These are phyloP conservation scores for Thymelicus sylvestris DNA, from an alignment of 2,888 invertebrate species.

Conservation along the genomic window DNA sequence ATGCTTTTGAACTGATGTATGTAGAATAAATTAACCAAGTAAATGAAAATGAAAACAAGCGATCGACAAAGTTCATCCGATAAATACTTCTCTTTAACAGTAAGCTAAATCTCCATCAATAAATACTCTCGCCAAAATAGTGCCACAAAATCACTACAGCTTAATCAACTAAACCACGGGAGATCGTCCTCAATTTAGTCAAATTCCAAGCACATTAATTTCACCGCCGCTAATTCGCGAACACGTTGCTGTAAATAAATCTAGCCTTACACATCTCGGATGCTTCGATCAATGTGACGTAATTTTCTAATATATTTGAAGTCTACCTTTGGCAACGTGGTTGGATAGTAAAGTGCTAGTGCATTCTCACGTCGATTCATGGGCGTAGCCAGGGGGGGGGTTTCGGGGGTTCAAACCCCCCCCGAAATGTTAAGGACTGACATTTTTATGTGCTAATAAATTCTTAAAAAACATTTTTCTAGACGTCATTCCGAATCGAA, in stretches of 20 bases:
- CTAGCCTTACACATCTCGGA: slow-evolving; percentile 23
- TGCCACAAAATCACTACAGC: slow-evolving; percentile 35
- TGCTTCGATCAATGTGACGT: slow-evolving; percentile 8
- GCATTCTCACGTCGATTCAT: too few species aligned
- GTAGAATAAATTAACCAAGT: too few species aligned
- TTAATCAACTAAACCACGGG: slow-evolving; percentile 35
- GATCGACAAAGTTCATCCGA: not conserved
- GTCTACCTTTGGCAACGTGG: too few species aligned
- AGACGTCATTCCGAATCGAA: too few species aligned
- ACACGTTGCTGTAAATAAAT: slow-evolving; percentile 34
- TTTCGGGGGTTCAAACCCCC: too few species aligned
- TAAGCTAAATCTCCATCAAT: slow-evolving; percentile 26
- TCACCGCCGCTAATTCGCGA: slow-evolving; percentile 35
- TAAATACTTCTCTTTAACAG: slow-evolving; percentile 14
- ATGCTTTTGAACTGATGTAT: too few species aligned
- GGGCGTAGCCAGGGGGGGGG: too few species aligned
- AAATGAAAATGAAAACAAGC: too few species aligned
- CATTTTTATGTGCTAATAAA: too few species aligned
- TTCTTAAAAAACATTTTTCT: too few species aligned
- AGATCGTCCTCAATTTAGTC: slow-evolving; percentile 36
- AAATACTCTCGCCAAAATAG: slow-evolving; percentile 27
- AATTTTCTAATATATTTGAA: slow-evolving; percentile 17
- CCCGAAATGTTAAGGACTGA: too few species aligned
- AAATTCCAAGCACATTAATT: slow-evolving; percentile 37
- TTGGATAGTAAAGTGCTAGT: too few species aligned